phyloP scores from a whole-genome alignment of 2,113 vertebrate genomes.

The Ailuropoda melanoleuca region DNA sequence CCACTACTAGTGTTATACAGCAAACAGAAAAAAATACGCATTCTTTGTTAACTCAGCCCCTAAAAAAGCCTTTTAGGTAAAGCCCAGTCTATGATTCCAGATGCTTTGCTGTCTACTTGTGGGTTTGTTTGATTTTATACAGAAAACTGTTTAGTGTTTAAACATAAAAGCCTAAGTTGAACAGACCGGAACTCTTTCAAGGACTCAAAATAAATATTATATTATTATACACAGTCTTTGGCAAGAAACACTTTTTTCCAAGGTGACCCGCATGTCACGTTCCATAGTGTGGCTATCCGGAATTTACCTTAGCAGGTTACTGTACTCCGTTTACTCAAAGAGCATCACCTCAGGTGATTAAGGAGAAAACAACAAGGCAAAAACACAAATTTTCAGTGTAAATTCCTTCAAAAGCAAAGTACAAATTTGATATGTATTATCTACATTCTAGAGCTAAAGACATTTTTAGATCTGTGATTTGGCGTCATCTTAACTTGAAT shows the following conservation, averaged over 20 bases:
- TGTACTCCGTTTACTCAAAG: neutral
- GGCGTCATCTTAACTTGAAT: neutral
- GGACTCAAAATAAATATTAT: constrained; percentile 59
- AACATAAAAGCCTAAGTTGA: constrained; percentile 28
- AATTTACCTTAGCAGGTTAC: neutral
- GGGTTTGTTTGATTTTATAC: constrained; percentile 58
- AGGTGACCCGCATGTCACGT: neutral
- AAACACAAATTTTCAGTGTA: neutral
- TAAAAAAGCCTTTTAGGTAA: constrained; percentile 1
- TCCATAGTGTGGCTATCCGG: neutral
- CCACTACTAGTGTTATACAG: neutral
- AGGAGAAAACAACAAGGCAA: neutral
- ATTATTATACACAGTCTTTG: constrained; percentile 35
- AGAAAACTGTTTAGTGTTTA: constrained; percentile 47
- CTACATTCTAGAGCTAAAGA: neutral
- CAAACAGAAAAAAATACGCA: neutral
- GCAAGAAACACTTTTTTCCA: constrained; percentile 40
- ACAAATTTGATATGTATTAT: neutral
- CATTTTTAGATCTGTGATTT: constrained; percentile 4
- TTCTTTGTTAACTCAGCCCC: neutral
- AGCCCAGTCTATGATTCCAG: neutral
- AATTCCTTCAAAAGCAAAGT: constrained; percentile 12
- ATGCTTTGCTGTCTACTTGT: neutral
- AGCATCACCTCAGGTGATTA: neutral
- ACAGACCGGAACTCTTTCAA: constrained; percentile 49